A percentile compares a stretch with the other conserved stretches of the same genome.
Evolutionary conservation across 2,797 vertebrate genomes (phyloP).

Genomic region (Lacerta bilineata): DNA sequence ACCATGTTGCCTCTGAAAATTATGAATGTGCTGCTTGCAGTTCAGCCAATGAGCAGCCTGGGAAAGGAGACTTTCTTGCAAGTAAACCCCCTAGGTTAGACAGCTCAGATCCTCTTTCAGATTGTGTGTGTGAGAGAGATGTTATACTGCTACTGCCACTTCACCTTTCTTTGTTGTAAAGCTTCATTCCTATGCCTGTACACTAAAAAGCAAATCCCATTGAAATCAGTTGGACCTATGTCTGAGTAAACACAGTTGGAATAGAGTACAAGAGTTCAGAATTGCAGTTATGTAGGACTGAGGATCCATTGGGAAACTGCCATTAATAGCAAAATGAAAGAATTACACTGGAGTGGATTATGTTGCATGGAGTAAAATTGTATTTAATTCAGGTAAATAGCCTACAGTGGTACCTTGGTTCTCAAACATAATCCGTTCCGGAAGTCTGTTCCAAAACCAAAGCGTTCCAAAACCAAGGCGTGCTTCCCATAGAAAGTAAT

Average conservation of each 20-base stretch:
- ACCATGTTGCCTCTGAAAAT: not conserved
- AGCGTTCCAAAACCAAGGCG: no score
- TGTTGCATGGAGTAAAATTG: not conserved
- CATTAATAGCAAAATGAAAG: not conserved
- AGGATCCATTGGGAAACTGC: not conserved
- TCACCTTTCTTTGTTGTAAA: not conserved
- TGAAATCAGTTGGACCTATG: not conserved
- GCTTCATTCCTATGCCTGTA: not conserved
- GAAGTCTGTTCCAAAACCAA: no score
- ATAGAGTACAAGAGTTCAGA: not conserved
- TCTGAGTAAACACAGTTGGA: not conserved
- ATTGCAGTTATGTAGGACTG: not conserved
- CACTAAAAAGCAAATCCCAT: not conserved
- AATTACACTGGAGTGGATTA: not conserved
- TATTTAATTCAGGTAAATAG: not conserved
- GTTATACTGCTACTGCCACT: not conserved
- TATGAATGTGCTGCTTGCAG: constrained; percentile 42
- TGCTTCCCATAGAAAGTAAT: no score
- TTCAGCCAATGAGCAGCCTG: not conserved
- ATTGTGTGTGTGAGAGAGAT: not conserved
- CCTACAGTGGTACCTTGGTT: no score
- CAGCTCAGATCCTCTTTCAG: constrained; percentile 51
- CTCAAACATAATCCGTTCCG: no score
- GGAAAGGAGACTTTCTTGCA: constrained; percentile 43
- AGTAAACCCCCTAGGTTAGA: constrained; percentile 23